Evolutionary conservation across 2,113 vertebrate species (phyloP), one percentile per base, ranked within the genome.

Genomic region (Chitala chitala): DNA sequence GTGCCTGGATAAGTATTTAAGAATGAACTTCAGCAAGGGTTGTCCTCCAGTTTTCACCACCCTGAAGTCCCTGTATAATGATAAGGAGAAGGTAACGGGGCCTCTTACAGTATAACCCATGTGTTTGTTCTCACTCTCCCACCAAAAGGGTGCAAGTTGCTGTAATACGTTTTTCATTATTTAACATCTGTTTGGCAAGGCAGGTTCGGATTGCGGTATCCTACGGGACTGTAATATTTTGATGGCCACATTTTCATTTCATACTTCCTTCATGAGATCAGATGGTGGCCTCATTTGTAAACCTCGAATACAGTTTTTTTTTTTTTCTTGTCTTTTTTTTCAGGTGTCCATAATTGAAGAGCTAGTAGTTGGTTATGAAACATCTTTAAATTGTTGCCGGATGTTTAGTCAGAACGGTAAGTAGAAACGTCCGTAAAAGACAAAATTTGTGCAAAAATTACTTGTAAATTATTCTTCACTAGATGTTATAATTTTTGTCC

Each of bases 11-110:
- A 86, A 93, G 71, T 99, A 96, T 81, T 91, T 99, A 84, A 94
- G 97, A 86, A 94, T 98, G 92, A 98, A 98, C 90, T 98, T 99
- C 88, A 99, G 94, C 83, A 98, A 98, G 87, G 96, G 97, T 75
- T 99, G 97, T 69, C 95, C 96, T 22, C 97, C 97, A 0, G 94
- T 98, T 77, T 99, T 99, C 85, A 98, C 97, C 83, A 98, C 96
- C 2, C 89, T 99, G 78, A 94, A 95, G 73, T 96, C 95, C 0
- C 89, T 99, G 65, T 99, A 98, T 85, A 90, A 91, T 77, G 92
- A 96, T 87, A 94, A 94, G 84, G 96, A 98, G 80, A 99, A 98
- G 94, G 97, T 98, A 87, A 87, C 38, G 29, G 15, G 38, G 1
- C 22, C 22, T 40, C 9, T 68, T 48, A 2, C 42, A 1, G 9